Percentiles rank a stretch among this genome's conserved stretches.
These are phyloP conservation scores for Trachurus trachurus DNA, from an alignment of 2,797 vertebrate genomes.

Conservation along the genomic window DNA sequence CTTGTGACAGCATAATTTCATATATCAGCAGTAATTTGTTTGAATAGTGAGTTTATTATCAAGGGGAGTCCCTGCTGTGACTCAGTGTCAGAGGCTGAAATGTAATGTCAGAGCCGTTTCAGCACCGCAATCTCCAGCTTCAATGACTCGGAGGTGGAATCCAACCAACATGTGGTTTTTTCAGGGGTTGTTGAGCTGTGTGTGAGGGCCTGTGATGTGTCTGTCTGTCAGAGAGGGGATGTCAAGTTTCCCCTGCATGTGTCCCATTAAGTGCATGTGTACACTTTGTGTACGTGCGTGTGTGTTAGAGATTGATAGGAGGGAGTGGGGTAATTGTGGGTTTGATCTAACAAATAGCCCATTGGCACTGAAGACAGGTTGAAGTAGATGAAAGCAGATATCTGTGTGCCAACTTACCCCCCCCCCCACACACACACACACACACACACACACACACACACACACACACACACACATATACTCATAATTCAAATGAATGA, in stretches of 20 bases:
- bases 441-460: background rate
- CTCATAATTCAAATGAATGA: conserved; percentile 1
- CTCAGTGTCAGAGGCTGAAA: conserved; percentile 35
- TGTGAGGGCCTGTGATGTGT: conserved; percentile 29
- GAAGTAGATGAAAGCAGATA: conserved; percentile 39
- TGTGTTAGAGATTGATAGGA: conserved; percentile 5
- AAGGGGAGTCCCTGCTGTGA: conserved; percentile 39
- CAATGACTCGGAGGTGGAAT: conserved; percentile 30
- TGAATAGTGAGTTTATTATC: conserved; percentile 35
- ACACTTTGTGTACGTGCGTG: background rate
- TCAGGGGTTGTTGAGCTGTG: conserved; percentile 33
- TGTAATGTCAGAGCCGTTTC: conserved; percentile 23
- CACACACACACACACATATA: conserved; percentile 6
- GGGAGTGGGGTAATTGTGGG: conserved; percentile 43
- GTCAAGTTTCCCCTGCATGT: conserved; percentile 21
- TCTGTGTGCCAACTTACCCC: conserved; percentile 24
- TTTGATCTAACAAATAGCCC: conserved; percentile 43
- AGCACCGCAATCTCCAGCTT: background rate
- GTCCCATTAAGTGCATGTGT: conserved; percentile 15
- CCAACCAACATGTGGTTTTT: conserved; percentile 23
- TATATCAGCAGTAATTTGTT: conserved; percentile 44
- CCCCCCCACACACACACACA: conserved; percentile 1
- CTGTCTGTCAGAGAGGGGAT: conserved; percentile 28
- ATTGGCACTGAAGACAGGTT: conserved; percentile 33
- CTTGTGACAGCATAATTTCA: conserved; percentile 43